A percentile compares a stretch with the other conserved stretches of the same genome.
These are phyloP conservation scores for Meloidogyne floridensis DNA, from an alignment of 1,140 invertebrate species.

Conservation along the genomic window DNA sequence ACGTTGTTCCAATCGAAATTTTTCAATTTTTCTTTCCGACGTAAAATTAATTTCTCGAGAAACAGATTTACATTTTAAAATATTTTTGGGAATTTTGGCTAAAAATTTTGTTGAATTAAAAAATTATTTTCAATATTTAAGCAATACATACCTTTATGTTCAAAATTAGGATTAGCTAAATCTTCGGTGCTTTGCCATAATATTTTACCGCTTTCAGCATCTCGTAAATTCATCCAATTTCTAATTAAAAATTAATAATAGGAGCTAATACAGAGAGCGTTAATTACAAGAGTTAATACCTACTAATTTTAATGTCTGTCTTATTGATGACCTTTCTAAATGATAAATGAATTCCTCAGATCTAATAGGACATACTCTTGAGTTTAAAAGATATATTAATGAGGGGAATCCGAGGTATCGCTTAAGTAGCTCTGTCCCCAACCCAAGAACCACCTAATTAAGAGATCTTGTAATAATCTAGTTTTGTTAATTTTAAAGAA, in stretches of 20 bases:
- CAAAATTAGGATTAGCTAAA: slow-evolving; percentile 83
- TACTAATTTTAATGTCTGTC: too few relatives aligned
- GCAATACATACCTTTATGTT: slow-evolving; percentile 79
- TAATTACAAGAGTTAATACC: too few relatives aligned
- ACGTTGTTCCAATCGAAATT: slow-evolving; percentile 93
- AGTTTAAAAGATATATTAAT: slow-evolving; percentile 15
- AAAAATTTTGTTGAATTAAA: slow-evolving; percentile 30
- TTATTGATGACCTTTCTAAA: too few relatives aligned
- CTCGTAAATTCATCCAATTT: slow-evolving; percentile 96
- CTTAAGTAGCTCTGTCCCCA: too few relatives aligned
- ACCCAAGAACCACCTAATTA: too few relatives aligned
- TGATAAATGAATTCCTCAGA: too few relatives aligned
- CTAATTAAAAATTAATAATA: slow-evolving; percentile 69
- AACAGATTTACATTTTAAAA: slow-evolving; percentile 89
- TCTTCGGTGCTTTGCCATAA: slow-evolving; percentile 97
- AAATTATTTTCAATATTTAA: neutral
- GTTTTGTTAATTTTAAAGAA: too few relatives aligned
- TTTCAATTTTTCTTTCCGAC: slow-evolving; percentile 90
- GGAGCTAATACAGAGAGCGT: too few relatives aligned
- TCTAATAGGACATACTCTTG: too few relatives aligned
- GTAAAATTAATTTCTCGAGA: slow-evolving; percentile 98
- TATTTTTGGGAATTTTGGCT: slow-evolving; percentile 91
- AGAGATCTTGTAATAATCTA: too few relatives aligned
- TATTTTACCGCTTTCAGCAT: slow-evolving; percentile 91
- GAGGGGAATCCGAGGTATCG: too few relatives aligned